Evolutionary conservation across 2,113 vertebrate genomes (phyloP), one percentile per base, ranked within the genome.

Genomic region (Etheostoma spectabile): DNA sequence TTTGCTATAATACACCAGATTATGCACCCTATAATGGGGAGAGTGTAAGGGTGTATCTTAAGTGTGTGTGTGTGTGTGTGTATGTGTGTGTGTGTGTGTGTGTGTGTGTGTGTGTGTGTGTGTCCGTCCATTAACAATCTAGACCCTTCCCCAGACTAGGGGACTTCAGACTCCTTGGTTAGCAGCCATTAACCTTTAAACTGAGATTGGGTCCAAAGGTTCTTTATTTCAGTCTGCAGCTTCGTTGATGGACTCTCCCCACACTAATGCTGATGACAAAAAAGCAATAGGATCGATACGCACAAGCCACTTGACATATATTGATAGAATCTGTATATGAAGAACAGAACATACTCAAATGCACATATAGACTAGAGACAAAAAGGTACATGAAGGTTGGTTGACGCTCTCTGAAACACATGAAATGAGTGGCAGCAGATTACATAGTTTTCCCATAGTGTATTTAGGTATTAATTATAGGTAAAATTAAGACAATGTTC

Each of bases 161-260:
- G 83, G 77, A 68, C 52, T 76, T n/a, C 27, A 56, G 49, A 57
- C 61, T 65, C 33, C 22, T 74, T 42, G 48, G 63, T 82, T 75
- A 57, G 71, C n/a, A 66, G 80, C 61, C 63, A 87, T 89, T 84
- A 79, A 77, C 70, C 74, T 69, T 70, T 83, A 67, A 84, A 80
- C 80, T 61, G 45, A 64, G 60, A 72, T 27, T 22, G 49, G 72
- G 51, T 27, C 68, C 49, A 80, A 60, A 75, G 62, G 61, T 75
- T 53, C 22, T 73, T 64, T 71, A 53, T 71, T 76, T 75, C n/a
- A 72, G 21, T 59, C 67, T 77, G 35, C 42, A 49, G 67, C 38
- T 21, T 53, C 3, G 4, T 24, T 66, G 65, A 69, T 82, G 51
- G 55, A 81, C 66, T 57, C 63, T 73, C 4, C 3, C 11, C 38